Conservation (phyloP, 2,888 invertebrate species). For the Chymomyza caudatula region DNA sequence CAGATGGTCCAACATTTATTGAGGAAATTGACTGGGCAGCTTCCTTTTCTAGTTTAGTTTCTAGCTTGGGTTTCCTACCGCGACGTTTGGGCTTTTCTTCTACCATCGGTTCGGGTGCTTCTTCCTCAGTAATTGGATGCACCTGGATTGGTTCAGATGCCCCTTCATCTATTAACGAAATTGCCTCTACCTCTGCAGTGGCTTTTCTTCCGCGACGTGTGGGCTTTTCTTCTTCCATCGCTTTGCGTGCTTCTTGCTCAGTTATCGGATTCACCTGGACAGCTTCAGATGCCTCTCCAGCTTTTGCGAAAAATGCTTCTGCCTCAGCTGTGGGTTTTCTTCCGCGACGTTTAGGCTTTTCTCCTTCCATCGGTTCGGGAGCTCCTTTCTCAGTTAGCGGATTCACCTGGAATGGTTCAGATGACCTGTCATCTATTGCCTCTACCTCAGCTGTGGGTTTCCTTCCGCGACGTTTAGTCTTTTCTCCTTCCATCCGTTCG, state of each 20-base stretch:
- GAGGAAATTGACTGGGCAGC: no score
- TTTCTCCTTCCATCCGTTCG: neutral
- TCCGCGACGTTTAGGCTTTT: constrained; percentile 18
- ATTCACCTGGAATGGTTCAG: neutral
- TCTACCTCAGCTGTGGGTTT: constrained; percentile 7
- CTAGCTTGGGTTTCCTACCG: constrained; percentile 28
- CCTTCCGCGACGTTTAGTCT: constrained; percentile 10
- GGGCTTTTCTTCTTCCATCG: constrained; percentile 9
- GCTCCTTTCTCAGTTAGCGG: neutral
- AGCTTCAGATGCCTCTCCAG: no score
- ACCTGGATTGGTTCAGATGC: neutral
- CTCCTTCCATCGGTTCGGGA: neutral
- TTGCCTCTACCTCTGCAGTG: constrained; percentile 14
- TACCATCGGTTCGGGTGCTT: neutral
- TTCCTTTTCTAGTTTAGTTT: no score
- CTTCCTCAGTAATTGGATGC: neutral
- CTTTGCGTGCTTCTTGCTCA: no score
- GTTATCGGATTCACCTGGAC: no score
- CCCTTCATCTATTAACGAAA: neutral
- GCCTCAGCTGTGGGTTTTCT: constrained; percentile 17
- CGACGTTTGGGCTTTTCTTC: constrained; percentile 19
- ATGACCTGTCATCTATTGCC: neutral
- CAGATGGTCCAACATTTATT: no score
- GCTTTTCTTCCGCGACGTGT: constrained; percentile 27
- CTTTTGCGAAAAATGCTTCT: no score